Evolutionary conservation across 2,113 vertebrate species (phyloP).

Genomic region (Indri indri): DNA sequence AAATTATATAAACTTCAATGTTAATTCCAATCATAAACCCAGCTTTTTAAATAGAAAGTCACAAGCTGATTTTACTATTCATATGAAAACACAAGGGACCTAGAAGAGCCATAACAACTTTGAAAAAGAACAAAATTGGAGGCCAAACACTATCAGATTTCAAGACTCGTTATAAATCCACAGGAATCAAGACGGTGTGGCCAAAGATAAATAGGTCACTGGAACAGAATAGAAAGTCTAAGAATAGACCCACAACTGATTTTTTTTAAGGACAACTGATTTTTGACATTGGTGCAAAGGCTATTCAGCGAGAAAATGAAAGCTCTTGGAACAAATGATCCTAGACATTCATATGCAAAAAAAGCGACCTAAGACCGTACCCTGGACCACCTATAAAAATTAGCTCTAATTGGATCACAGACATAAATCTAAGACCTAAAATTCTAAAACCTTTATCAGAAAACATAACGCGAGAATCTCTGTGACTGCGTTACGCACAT

Average conservation of each 20-base stretch:
- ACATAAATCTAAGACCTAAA: neutral
- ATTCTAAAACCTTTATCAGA: neutral
- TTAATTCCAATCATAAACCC: neutral
- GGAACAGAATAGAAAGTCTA: neutral
- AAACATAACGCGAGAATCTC: neutral
- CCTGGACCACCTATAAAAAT: neutral
- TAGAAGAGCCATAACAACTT: neutral
- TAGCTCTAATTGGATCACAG: neutral
- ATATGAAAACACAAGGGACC: neutral
- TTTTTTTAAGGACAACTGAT: neutral
- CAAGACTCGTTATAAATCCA: neutral
- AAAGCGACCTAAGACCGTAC: no score
- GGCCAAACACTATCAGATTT: neutral
- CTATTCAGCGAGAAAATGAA: neutral
- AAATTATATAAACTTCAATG: neutral
- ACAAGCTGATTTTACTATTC: neutral
- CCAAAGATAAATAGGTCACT: neutral
- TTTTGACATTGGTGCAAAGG: neutral
- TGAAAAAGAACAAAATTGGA: neutral
- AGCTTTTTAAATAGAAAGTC: neutral
- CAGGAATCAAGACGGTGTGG: neutral
- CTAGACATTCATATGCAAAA: neutral
- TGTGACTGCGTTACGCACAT: neutral
- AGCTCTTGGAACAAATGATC: neutral
- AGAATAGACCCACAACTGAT: neutral